Evolutionary conservation across 2,113 vertebrate genomes (phyloP).

Genomic region (Deroptyus accipitrinus): DNA sequence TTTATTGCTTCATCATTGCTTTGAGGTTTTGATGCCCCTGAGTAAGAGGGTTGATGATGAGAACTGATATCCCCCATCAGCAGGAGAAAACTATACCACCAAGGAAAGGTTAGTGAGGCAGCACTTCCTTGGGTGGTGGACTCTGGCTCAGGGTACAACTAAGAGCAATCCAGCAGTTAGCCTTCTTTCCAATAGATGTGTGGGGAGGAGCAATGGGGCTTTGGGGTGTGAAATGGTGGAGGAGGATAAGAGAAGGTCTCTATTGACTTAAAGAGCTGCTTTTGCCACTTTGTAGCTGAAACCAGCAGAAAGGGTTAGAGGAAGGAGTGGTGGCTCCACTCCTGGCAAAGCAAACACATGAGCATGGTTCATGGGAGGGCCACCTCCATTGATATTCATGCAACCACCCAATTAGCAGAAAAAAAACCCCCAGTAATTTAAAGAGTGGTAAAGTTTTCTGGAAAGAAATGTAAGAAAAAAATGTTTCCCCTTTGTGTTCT

Average conservation of each 20-base stretch:
- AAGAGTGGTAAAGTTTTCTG: background rate
- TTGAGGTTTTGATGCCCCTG: background rate
- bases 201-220: background rate
- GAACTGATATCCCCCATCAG: background rate
- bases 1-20: background rate
- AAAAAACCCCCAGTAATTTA: fast-evolving
- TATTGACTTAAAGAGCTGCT: background rate
- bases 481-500: background rate
- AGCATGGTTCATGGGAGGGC: background rate
- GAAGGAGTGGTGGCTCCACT: background rate
- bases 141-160: background rate
- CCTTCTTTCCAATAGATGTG: background rate
- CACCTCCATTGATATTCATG: background rate
- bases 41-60: background rate
- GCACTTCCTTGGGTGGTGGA: background rate
- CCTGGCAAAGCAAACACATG: background rate
- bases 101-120: background rate
- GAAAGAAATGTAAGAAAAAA: fast-evolving
- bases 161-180: background rate
- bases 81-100: background rate
- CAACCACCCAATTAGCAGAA: background rate
- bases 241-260: background rate
- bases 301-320: background rate
- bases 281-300: fast-evolving
- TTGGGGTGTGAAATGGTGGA: background rate